A percentile compares a stretch with the other conserved stretches of the same genome.
Conservation (phyloP, 2,888 invertebrate species). For the Hybos culiciformis region DNA sequence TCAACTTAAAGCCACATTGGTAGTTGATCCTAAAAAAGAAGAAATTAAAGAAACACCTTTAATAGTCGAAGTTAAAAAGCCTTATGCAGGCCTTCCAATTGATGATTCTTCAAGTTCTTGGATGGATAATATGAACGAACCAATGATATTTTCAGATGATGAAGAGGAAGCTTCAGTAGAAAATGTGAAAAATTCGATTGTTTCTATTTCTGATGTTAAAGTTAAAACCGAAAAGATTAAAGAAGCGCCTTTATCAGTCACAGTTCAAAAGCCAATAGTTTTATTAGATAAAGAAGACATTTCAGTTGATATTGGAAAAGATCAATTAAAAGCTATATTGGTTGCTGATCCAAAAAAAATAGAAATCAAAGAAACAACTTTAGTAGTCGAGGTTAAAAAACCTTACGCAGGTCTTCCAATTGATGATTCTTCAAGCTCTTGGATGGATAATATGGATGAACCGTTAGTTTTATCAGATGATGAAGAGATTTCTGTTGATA, state of each 20-base stretch:
- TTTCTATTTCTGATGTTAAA: no score
- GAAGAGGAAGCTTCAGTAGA: no score
- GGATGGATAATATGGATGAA: conserved; percentile 23
- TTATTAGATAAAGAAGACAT: conserved; percentile 27
- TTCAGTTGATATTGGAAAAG: conserved; percentile 2
- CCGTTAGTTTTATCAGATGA: conserved; percentile 20
- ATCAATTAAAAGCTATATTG: not conserved
- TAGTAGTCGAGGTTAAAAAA: not conserved
- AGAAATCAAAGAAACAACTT: not conserved
- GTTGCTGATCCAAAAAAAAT: no score
- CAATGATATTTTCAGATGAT: conserved; percentile 20
- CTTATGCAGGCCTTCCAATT: conserved; percentile 24
- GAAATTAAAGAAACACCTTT: not conserved
- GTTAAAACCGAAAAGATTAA: not conserved
- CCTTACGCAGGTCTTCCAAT: conserved; percentile 18
- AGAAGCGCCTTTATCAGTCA: not conserved
- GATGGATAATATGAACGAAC: conserved; percentile 27
- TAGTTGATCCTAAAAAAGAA: conserved; percentile 4
- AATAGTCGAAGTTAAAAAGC: conserved; percentile 16
- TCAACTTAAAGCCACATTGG: not conserved
- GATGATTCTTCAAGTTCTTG: conserved; percentile 25
- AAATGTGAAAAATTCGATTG: no score
- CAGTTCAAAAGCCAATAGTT: conserved; percentile 26
- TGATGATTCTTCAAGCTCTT: conserved; percentile 20
- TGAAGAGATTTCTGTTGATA: conserved; percentile 9